These are phyloP conservation scores for Phalloptychus januarius DNA, from an alignment of 2,797 vertebrate species.

Conservation along the genomic window DNA sequence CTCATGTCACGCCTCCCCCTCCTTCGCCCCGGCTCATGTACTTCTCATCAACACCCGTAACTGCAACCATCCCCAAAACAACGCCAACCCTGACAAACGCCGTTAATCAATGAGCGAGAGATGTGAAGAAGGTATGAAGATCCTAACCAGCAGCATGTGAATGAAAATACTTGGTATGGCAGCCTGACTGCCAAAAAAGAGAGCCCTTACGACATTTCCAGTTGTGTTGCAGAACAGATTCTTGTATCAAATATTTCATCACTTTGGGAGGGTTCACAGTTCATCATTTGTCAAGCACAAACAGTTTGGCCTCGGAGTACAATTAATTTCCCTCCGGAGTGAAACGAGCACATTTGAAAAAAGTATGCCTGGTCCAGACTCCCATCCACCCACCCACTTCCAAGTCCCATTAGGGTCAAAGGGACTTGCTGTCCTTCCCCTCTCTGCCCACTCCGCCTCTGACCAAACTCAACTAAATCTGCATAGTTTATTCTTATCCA, in stretches of 20 bases:
- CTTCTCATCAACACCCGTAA: constrained; percentile 36
- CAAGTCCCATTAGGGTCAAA: constrained; percentile 61
- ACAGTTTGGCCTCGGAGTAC: constrained; percentile 1
- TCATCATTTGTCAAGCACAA: constrained; percentile 9
- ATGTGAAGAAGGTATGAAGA: background rate
- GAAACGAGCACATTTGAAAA: constrained; percentile 20
- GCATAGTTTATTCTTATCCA: constrained; percentile 41
- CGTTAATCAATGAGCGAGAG: background rate
- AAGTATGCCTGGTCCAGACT: constrained; percentile 49
- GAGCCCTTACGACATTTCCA: background rate
- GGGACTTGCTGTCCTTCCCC: constrained; percentile 24
- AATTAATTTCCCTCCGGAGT: constrained; percentile 13
- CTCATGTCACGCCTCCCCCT: constrained; percentile 55
- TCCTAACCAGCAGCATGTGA: background rate
- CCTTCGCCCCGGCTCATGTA: constrained; percentile 33
- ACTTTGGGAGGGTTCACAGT: background rate
- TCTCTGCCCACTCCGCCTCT: constrained; percentile 8
- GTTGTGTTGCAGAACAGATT: background rate
- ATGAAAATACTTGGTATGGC: background rate
- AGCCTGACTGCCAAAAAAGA: background rate
- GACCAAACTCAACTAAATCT: constrained; percentile 51
- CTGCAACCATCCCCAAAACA: constrained; percentile 17
- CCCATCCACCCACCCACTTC: constrained; percentile 59
- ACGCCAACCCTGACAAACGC: background rate
- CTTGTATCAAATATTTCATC: background rate